Base-by-base conservation (phyloP, 2,797 vertebrate genomes). In the Sebastes steindachneri region DNA sequence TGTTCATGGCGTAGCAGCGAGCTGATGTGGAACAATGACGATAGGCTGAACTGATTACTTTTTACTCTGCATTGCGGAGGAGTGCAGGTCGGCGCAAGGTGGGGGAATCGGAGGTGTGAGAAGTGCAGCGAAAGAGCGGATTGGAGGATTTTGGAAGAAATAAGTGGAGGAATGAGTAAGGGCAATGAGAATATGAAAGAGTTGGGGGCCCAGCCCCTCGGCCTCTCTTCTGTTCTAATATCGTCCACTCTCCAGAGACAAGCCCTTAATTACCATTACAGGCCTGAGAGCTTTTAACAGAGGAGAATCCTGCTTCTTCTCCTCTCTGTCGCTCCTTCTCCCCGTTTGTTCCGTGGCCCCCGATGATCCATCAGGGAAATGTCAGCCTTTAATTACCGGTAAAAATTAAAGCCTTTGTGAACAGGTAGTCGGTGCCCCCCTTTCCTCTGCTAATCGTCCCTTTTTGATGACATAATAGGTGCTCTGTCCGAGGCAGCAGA, bases 311-410 rank as follows among this genome's bases (percentile, higher is more conserved):
- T 75, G 77, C 86, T 82, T 86, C 83, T 83, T 85, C 84, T 62
- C 59, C 82, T 88, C 89, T 84, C 77, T 48, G 79, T 87, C 69
- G 75, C 79, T 84, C 54, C 82, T 92, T 89, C 85, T 89, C 77
- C 66, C 72, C 83, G n/a, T 90, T 95, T 94, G 86, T 94, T 92
- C 91, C 31, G 67, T 76, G 80, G 88, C 77, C 51, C 83, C 80
- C 66, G 90, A 94, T 85, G 85, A 90, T 93, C 88, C 91, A 88
- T 90, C 84, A 76, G 92, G 89, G 92, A 94, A 90, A 92, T 88
- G 89, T 88, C 92, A 95, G 92, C 91, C 92, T 94, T 96, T 95
- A 95, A 96, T 95, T 95, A 96, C 90, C 68, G 85, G 77, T 91
- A 92, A 89, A 93, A 93, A 94, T 94, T 68, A 89, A 55, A 83